A percentile compares a stretch with the other conserved stretches of the same genome.
Conservation (phyloP, 2,797 vertebrate genomes). For the Fistularia commersonii region DNA sequence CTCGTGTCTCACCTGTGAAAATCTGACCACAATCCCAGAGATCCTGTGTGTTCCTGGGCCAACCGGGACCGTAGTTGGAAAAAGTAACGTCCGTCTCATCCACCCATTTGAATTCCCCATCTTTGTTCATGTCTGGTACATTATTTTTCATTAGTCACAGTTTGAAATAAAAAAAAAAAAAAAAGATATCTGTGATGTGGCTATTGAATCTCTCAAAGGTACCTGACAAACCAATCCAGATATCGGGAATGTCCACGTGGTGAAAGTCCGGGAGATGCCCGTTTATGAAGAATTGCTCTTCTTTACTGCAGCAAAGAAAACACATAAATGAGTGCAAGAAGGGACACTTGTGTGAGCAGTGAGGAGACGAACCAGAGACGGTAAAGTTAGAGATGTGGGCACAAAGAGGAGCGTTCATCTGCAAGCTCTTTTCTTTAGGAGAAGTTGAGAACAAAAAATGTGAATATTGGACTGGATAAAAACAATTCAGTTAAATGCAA, state of each 20-base stretch:
- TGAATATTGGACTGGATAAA: no score
- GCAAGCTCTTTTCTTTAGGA: no score
- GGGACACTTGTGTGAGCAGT: no score
- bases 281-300: constrained; percentile 78
- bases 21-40: constrained; percentile 81
- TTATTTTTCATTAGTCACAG: not conserved
- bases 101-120: constrained; percentile 74
- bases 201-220: not conserved
- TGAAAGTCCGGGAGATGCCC: constrained; percentile 76
- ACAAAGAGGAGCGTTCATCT: no score
- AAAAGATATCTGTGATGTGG: not conserved
- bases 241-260: constrained; percentile 70
- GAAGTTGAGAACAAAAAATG: no score
- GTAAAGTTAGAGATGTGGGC: no score
- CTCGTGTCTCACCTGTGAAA: constrained; percentile 67
- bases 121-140: constrained; percentile 70
- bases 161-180: not conserved
- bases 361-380: no score
- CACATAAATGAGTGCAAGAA: not conserved
- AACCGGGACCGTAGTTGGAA: constrained; percentile 70
- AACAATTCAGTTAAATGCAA: no score
- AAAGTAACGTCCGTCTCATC: constrained; percentile 58
- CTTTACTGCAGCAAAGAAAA: constrained; percentile 52
- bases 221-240: constrained; percentile 82
- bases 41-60: constrained; percentile 63